Base-by-base conservation (phyloP, 2,888 invertebrate species). In the Plagodis pulveraria region DNA sequence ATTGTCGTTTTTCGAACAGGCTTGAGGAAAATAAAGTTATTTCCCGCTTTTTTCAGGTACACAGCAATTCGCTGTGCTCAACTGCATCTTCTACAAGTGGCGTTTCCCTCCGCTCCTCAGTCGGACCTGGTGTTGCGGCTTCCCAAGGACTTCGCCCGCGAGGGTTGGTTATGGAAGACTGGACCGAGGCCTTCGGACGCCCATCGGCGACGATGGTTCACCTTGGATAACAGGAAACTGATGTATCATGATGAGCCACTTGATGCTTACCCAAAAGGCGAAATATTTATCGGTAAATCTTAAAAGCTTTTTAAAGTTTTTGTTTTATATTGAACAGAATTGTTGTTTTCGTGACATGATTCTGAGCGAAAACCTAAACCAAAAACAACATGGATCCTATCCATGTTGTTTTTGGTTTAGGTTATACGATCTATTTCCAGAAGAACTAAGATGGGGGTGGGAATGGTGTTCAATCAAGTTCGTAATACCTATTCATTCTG, bases 161-260 rank as follows among this genome's bases (percentile, higher is more conserved):
- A 98, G 89, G 98, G 98, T 5, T 98, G 96, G 95, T 89, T 98
- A 42, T 96, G 95, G 94, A 98, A 98, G 91, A 98, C 97, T 0
- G 98, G 98, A 0, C 98, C 98, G 0, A 91, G 96, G 58, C 93
- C 94, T 4, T 95, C 95, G 5, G 98, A 98, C 78, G 96, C 96
- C 0, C 98, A 97, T 79, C 95, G 96, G 69, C 95, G 96, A 70
- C 90, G 98, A 49, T 98, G 98, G 98, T 98, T 98, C 82, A 97
- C 97, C 0, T 84, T 98, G 45, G 98, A 98, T 73, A 96, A 96
- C 74, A 94, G 98, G 66, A 98, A 97, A 82, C 91, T 98, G n/a
- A 98, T 98, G 97, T 98, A 98, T 78, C 97, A 97, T 75, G 96
- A 97, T 77, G 97, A 97, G 76, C 96, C 96, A 1, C 87, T 98